Base-by-base conservation (phyloP, 2,113 vertebrate species). In the zebrafish (Danio rerio) region DNA sequence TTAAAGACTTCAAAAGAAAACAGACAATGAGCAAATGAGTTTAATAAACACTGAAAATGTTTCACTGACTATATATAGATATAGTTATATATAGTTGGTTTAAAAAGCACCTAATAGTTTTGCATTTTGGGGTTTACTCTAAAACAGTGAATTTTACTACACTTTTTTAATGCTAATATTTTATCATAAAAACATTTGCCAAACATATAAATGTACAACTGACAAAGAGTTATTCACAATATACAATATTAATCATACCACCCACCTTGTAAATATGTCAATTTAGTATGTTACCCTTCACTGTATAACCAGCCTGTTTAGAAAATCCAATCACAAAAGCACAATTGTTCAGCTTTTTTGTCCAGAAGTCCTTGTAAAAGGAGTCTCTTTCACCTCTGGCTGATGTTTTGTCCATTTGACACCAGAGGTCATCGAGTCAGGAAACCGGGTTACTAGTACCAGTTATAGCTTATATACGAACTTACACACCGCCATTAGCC, bases 401-500 rank as follows among this genome's bases (percentile, higher is more conserved):
- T 86, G 90, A 89, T 88, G 81, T 89, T 96, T 96, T 96, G 96
- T 95, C 95, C 95, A 94, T 94, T 94, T 95, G 93, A 96, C 96
- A 96, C 93, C 90, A 95, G 90, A 95, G 97, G 96, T 97, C 96
- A 97, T 94, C 86, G 87, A 94, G 92, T 92, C 96, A 97, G 98
- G 97, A 99, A 99, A 93, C 93, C 82, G 56, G 94, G 95, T 93
- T 90, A 93, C 92, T 89, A 88, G 86, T 86, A 86, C 87, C 88
- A 77, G 91, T 93, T 92, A 92, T 92, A 90, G 93, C 90, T 92
- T 94, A 94, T 97, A 96, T 95, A 96, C 96, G 96, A 95, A 96
- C 95, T 97, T 95, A 96, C 96, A 96, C 95, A 96, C 95, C 90
- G 83, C 94, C 95, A 98, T 98, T 97, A 97, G 94, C 94, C 86